These are phyloP conservation scores for Rhizoglyphus robini DNA, from an alignment of 1,140 invertebrate genomes.

Conservation along the genomic window DNA sequence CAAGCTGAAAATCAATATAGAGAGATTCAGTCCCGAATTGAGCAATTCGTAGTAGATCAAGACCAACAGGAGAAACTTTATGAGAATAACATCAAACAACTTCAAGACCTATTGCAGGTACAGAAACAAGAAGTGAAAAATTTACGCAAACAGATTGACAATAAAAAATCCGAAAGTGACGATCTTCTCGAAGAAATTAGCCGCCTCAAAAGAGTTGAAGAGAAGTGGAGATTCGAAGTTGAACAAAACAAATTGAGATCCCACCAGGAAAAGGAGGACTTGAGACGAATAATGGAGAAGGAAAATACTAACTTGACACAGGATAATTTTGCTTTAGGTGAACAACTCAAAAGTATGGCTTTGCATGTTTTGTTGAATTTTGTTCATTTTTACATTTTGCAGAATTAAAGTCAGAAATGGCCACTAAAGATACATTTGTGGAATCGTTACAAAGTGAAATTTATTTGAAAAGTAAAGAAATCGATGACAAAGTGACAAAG, in stretches of 20 bases:
- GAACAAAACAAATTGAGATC: neutral
- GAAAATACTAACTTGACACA: neutral
- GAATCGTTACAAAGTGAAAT: neutral
- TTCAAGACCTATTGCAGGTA: neutral
- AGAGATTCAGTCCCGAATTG: slow-evolving; percentile 15
- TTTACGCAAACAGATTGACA: neutral
- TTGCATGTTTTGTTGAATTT: too few relatives aligned
- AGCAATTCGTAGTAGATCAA: slow-evolving; percentile 9
- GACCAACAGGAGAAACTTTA: slow-evolving; percentile 2
- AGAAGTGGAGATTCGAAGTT: neutral
- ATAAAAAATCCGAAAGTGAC: slow-evolving; percentile 19
- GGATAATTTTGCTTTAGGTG: slow-evolving; percentile 1
- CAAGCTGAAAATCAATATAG: slow-evolving; percentile 16
- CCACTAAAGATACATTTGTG: neutral
- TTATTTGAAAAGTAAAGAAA: neutral
- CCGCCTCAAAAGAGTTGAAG: neutral
- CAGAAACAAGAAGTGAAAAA: slow-evolving; percentile 7
- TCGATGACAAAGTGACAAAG: neutral
- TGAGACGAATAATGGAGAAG: neutral
- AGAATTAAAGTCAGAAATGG: neutral
- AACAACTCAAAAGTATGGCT: neutral
- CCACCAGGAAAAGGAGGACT: neutral
- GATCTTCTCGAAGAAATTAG: slow-evolving; percentile 33
- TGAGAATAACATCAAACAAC: neutral
- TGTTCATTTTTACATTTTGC: too few relatives aligned